These are phyloP conservation scores for Ailurus styani DNA, from an alignment of 2,113 vertebrate species.

Conservation along the genomic window DNA sequence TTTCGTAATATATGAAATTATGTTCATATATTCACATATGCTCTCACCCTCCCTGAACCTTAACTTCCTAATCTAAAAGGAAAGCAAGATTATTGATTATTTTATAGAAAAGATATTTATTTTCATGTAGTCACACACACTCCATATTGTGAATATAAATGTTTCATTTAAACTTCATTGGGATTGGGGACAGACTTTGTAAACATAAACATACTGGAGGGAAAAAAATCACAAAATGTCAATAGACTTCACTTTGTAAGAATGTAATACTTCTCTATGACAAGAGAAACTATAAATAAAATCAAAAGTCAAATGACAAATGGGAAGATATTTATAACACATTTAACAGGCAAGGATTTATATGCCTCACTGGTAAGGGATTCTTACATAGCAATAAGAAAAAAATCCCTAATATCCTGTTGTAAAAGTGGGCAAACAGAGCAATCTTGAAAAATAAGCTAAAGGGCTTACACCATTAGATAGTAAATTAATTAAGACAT, in stretches of 20 bases:
- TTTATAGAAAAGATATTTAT: background rate
- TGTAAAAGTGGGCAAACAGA: background rate
- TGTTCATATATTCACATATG: too few relatives aligned
- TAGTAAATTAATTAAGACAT: background rate
- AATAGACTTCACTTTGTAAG: slow-evolving; percentile 8
- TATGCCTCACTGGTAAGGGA: background rate
- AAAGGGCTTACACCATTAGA: background rate
- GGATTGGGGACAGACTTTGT: background rate
- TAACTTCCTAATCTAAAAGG: background rate
- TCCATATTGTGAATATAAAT: background rate
- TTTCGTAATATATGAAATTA: too few relatives aligned
- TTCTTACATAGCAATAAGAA: background rate
- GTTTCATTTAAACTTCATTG: slow-evolving; percentile 25
- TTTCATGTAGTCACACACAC: background rate
- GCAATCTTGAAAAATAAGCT: background rate
- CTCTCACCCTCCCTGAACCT: background rate
- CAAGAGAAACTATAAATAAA: slow-evolving; percentile 40
- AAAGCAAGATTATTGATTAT: background rate
- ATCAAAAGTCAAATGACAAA: slow-evolving; percentile 23
- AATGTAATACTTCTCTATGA: slow-evolving; percentile 11
- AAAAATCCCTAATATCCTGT: background rate
- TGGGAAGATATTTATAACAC: background rate
- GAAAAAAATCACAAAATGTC: background rate
- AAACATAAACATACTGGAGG: background rate
- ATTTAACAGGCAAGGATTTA: slow-evolving; percentile 22